Evolutionary conservation across 2,797 vertebrate genomes (phyloP), one percentile per base, ranked within the genome.

Genomic region (Acrossocheilus wenchowensis): DNA sequence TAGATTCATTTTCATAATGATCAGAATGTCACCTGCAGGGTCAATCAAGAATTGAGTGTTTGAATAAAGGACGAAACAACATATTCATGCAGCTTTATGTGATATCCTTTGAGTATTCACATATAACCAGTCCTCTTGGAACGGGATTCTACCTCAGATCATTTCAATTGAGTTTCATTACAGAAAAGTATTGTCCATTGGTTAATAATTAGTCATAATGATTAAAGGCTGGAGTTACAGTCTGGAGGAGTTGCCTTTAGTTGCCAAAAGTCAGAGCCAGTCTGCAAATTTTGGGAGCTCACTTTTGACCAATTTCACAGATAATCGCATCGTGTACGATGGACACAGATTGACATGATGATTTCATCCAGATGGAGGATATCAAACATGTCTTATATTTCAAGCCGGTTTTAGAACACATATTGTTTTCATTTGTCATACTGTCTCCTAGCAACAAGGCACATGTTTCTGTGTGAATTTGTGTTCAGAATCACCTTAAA

Each of bases 1-100:
- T 68, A 68, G 43, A 81, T 68, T 81, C 0, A 34, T 68, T 81
- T 68, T 81, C 62, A 48, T n/a, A 62, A 60, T 60, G 52, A 60
- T 73, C n/a, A 62, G 52, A 45, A 23, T 48, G 34, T 78, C 45
- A 69, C 60, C 62, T 21, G 36, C 34, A 9, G 34, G 74, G 15
- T 66, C 43, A 39, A 52, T 17, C 30, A 34, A 48, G 12, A 34
- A 39, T 19, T 23, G 10, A 74, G 69, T 36, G 26, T 62, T 75
- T 36, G n/a, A 45, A 83, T 15, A 10, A 64, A 74, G 52, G 52
- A 14, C 17, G 2, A 74, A 83, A 45, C 52, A 36, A 39, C 36
- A 57, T 54, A 30, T 73, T 26, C n/a, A 15, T 45, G n/a, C 6
- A 82, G 19, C 12, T n/a, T 74, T 45, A 64, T 83, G 39, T 34